Base-by-base conservation (phyloP, 2,888 invertebrate genomes). In the Ashinkailepas kermadecensis region DNA sequence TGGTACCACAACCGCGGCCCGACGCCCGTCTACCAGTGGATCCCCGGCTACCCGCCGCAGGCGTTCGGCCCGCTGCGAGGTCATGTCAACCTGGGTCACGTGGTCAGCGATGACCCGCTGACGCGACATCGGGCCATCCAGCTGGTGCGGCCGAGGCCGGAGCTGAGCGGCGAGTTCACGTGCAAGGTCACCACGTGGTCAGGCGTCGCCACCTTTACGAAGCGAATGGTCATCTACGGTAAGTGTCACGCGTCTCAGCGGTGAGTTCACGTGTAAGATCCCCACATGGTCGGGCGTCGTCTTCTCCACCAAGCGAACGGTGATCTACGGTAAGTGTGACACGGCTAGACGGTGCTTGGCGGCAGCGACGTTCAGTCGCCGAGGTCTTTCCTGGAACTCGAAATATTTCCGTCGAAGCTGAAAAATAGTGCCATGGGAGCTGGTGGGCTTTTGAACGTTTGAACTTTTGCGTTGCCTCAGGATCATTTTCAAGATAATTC, bases 151-250 rank as follows among this genome's bases (percentile, higher is more conserved):
- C 93, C 92, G 0, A 91, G 91, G 1, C 91, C 91, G 1, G 92
- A 93, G 78, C 89, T 93, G 74, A 91, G 92, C 1, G 93, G 93
- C 0, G 91, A 92, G 85, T 93, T 93, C 86, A 92, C 91, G 80
- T 94, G 93, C 85, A 90, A 91, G 57, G 92, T 93, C 8, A 92
- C 92, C 25, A 91, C 93, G 0, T 91, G 92, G 85, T 88, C 91
- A 8, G 91, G 91, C 81, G 93, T 93, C 86, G 92, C 91, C 85
- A 91, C 91, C 85, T 89, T 88, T 85, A 90, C 90, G 3, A 90
- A 90, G 83, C 90, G 89, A 1, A 91, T 92, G 92, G 90, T 91
- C 82, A 91, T 92, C 84, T 92, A 91, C 86, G 92, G 92, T 92
- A 86, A 89, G 89, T 89, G 82, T 78, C 11, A 59, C 15, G 59